Evolutionary conservation across 2,888 invertebrate species (phyloP), one percentile per base, ranked within the genome.

Genomic region (Augiades crinisus): DNA sequence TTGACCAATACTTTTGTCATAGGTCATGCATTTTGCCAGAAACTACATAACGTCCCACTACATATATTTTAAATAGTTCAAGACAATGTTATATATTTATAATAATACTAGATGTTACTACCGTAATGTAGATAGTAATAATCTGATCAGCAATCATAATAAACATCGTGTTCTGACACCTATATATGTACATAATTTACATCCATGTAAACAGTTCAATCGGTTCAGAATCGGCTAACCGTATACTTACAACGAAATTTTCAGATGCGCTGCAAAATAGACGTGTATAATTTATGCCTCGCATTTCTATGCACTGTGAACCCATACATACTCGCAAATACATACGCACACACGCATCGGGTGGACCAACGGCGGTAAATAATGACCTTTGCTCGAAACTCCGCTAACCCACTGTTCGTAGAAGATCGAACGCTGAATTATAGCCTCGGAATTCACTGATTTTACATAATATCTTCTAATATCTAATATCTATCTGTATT

Each of bases 371-470:
- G 41, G 49, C 13, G 41, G 49, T 49, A 49, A 49, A 49, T 49
- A 49, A 49, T 49, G 49, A 49, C 49, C 49, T 49, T 41, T 49
- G 49, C 41, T 34, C 49, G 47, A 41, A 49, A 49, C 49, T 49
- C 34, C 34, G 49, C 40, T 49, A 41, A 49, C 49, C 49, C 49
- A 49, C 49, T 41, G 34, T 34, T 49, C 33, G 49, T 34, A 24
- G 16, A 49, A 49, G 49, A 49, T 49, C 49, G 49, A 49, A 49
- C 49, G 34, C 33, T 41, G 27, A 49, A 49, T 34, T 49, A 49
- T 49, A 41, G 49, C 34, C 41, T 10, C 27, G 19, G 13, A 12
- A 10, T 17, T 41, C 19, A 22, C 41, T 41, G 49, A 49, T 49
- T 49, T 49, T 49, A 41, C 34, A 49, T 40, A 49, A 22, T 22